These are phyloP conservation scores for Pseudomyrmex sp. DNA, from an alignment of 1,140 invertebrate genomes.

Conservation along the genomic window DNA sequence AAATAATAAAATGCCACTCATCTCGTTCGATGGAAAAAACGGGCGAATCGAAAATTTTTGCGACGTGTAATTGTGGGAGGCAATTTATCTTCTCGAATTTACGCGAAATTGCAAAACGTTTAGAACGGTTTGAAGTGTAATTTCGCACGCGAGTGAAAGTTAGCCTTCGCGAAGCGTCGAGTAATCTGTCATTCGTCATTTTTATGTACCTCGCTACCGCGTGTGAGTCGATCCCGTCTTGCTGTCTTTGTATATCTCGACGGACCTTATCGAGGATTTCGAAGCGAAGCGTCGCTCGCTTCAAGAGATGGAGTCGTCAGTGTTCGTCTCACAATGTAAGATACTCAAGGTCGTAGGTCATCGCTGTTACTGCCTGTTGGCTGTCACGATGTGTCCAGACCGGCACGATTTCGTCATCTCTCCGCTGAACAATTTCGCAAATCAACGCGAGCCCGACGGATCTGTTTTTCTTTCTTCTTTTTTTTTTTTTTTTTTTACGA, in stretches of 20 bases:
- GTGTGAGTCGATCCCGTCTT: not conserved
- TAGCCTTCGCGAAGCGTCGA: not conserved
- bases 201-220: not conserved
- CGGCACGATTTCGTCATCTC: constrained; percentile 66
- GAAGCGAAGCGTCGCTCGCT: constrained; percentile 21
- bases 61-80: not conserved
- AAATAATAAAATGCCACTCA: not conserved
- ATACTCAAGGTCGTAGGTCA: constrained; percentile 63
- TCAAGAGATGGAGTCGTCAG: constrained; percentile 43
- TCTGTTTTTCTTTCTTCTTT: constrained; percentile 21
- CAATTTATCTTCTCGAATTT: not conserved
- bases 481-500: constrained; percentile 25
- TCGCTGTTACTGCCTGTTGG: constrained; percentile 56
- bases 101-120: not conserved
- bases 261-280: constrained; percentile 13
- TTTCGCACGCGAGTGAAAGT: not conserved
- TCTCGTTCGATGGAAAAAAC: not conserved
- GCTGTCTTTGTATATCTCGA: not conserved
- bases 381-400: constrained; percentile 66
- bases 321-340: constrained; percentile 29
- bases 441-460: constrained; percentile 50
- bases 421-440: constrained; percentile 58
- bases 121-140: not conserved
- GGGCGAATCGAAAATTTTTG: not conserved
- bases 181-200: not conserved